Base-by-base conservation (phyloP, 2,888 invertebrate genomes). In the Volucella inanis region DNA sequence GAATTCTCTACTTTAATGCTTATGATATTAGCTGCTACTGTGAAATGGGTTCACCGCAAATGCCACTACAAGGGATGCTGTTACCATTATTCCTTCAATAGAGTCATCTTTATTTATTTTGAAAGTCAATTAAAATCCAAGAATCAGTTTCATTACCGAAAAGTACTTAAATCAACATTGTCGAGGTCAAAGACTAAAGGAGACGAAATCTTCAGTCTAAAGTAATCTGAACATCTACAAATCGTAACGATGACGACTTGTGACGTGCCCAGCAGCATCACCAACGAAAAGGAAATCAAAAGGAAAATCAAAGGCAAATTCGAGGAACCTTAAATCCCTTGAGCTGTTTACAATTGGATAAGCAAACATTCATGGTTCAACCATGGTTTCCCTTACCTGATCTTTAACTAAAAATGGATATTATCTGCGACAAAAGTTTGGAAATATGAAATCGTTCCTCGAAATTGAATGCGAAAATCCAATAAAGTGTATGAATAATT, bases 331-430 rank as follows among this genome's bases (percentile, higher is more conserved):
- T 57, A 65, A 81, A 77, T 81, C 82, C 82, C 82, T 67, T 77
- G 77, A 71, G 82, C 77, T 81, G 76, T 81, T 81, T 82, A 77
- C 77, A 64, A 77, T 72, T 61, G 64, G 82, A 76, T 82, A 77
- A 77, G 77, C 71, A 81, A 80, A 80, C 74, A 67, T 67, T 80
- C 57, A 39, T 59, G 43, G 72, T 68, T 55, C 15, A 8, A 49
- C 70, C 57, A 62, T 75, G 62, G 62, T 68, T 14, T 67, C 45
- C 65, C 45, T 72, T 52, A 38, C 54, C 38, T 41, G 47, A 15
- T 18, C 67, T 71, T 3, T 45, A 22, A 70, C 12, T 22, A 47
- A 62, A 70, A 43, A 61, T 59, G n/a, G 45, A 52, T 31, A 31
- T 31, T 31, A 31, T 31, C 31, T 31, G 31, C 31, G 31, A 31